Percentiles rank a stretch among this genome's conserved stretches.
Evolutionary conservation across 2,888 invertebrate species (phyloP).

Genomic region (Diaprepes abbreviatus): DNA sequence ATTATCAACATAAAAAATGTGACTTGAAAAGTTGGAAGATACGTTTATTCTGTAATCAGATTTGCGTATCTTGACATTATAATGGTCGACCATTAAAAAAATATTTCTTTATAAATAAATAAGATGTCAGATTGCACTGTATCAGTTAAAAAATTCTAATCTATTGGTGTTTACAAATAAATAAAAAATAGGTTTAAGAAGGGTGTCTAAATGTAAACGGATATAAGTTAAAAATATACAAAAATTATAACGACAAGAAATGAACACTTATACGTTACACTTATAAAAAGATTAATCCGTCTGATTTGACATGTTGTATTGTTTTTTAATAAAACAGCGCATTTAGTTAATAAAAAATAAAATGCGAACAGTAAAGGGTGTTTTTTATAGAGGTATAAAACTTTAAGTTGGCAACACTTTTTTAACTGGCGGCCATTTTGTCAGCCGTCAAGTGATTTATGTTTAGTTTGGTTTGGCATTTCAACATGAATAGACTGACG

Average conservation of each 20-base stretch:
- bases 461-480: too few relatives aligned
- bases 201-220: conserved; percentile 1
- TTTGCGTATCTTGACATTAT: background rate
- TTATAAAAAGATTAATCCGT: too few relatives aligned
- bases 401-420: too few relatives aligned
- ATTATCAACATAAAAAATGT: background rate
- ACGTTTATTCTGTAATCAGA: background rate
- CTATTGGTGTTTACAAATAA: conserved; percentile 21
- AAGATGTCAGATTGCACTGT: conserved; percentile 23
- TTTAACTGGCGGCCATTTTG: too few relatives aligned
- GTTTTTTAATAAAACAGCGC: too few relatives aligned
- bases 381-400: too few relatives aligned
- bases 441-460: too few relatives aligned
- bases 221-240: conserved; percentile 22
- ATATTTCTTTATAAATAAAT: conserved; percentile 9
- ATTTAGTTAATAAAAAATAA: too few relatives aligned
- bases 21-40: background rate
- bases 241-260: conserved; percentile 10
- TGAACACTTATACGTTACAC: conserved; percentile 13
- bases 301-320: too few relatives aligned
- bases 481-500: too few relatives aligned
- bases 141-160: background rate
- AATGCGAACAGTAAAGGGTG: too few relatives aligned
- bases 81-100: conserved; percentile 1
- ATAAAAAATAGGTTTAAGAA: background rate